phyloP scores from a whole-genome alignment of 2,888 invertebrate genomes.

The Microplitis deprimator region DNA sequence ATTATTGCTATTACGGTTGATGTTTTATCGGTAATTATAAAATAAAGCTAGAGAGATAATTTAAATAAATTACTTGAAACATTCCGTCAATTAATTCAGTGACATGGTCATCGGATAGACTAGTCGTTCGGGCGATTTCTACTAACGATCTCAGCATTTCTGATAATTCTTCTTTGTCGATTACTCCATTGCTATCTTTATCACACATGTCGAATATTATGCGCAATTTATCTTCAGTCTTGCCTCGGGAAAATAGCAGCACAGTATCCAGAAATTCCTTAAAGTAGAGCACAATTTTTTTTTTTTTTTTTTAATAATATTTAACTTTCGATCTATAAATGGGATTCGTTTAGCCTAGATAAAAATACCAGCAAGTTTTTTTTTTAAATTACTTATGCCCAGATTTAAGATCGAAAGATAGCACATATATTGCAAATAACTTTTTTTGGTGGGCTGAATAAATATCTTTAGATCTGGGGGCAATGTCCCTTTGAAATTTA shows the following conservation, averaged over 20 bases:
- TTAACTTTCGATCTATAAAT: too few relatives aligned
- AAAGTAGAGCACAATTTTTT: not conserved
- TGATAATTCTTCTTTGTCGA: constrained; percentile 92
- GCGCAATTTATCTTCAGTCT: constrained; percentile 92
- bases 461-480: too few relatives aligned
- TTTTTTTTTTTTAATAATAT: not conserved
- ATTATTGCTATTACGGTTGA: constrained; percentile 27
- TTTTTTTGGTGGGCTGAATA: too few relatives aligned
- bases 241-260: constrained; percentile 90
- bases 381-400: too few relatives aligned
- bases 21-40: not conserved
- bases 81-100: constrained; percentile 94
- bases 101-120: constrained; percentile 90
- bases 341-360: too few relatives aligned
- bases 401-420: too few relatives aligned
- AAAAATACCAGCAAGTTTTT: too few relatives aligned
- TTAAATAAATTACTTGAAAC: constrained; percentile 79
- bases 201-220: constrained; percentile 99
- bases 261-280: constrained; percentile 95
- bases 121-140: constrained; percentile 93
- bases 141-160: constrained; percentile 94
- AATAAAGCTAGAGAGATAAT: constrained; percentile 4
- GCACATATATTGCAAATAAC: too few relatives aligned
- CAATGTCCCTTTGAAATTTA: too few relatives aligned
- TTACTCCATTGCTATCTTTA: constrained; percentile 93